These are phyloP conservation scores for Hippotragus niger DNA, from an alignment of 2,113 vertebrate genomes.

Conservation along the genomic window DNA sequence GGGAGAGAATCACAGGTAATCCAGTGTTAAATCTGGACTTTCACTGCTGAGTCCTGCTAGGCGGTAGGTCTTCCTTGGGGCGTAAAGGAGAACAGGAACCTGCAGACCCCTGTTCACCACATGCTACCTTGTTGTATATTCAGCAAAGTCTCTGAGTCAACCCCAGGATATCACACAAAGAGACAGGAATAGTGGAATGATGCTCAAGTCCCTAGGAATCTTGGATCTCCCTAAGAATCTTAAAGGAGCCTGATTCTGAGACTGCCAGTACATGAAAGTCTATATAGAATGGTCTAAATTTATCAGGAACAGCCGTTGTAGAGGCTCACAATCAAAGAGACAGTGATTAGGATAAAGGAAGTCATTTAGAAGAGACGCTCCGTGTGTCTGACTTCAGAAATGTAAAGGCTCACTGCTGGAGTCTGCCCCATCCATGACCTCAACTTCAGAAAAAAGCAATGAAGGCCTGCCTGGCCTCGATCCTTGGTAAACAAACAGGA, in stretches of 20 bases:
- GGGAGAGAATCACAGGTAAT: background rate
- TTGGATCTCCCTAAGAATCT: background rate
- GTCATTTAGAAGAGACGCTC: background rate
- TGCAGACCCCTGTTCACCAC: background rate
- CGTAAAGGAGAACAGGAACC: background rate
- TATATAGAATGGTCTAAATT: constrained; percentile 15
- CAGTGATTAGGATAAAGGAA: background rate
- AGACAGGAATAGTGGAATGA: background rate
- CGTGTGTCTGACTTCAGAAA: background rate
- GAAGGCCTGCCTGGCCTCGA: background rate
- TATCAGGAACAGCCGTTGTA: constrained; percentile 2
- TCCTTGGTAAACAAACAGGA: background rate
- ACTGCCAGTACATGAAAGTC: background rate
- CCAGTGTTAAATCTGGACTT: background rate
- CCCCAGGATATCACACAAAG: background rate
- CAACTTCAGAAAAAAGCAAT: background rate
- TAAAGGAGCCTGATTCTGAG: constrained; percentile 10
- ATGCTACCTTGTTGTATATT: background rate
- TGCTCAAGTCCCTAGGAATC: background rate
- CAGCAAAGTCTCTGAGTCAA: background rate
- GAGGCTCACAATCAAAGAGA: background rate
- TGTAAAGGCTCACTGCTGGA: background rate
- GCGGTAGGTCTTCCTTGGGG: background rate
- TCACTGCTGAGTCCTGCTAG: background rate
- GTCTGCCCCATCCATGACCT: background rate